phyloP scores from a whole-genome alignment of 2,888 invertebrate genomes.

The Stenotaenia linearis region DNA sequence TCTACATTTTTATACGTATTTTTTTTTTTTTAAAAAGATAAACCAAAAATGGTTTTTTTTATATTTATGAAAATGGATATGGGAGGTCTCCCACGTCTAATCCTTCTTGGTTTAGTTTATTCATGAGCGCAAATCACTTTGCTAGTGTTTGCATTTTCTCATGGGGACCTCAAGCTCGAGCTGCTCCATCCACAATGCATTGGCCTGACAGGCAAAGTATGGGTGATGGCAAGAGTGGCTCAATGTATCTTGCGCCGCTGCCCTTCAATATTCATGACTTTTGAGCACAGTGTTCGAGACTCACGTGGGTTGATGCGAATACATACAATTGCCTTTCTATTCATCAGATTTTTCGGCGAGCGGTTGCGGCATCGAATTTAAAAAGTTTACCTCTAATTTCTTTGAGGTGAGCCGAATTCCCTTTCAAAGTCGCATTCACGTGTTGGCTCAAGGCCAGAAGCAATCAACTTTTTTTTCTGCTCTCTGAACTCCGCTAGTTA shows the following conservation, averaged over 20 bases:
- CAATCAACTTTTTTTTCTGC: background rate
- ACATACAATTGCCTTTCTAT: background rate
- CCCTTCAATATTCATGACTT: constrained; percentile 3
- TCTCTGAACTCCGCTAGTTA: constrained; percentile 4
- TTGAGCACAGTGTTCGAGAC: background rate
- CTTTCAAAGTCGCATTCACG: constrained; percentile 12
- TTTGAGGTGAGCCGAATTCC: background rate
- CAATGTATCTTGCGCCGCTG: background rate
- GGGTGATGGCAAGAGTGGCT: background rate
- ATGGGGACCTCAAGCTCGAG: background rate
- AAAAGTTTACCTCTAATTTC: constrained; percentile 14
- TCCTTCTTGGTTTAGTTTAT: constrained; percentile 19
- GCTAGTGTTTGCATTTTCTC: constrained; percentile 2
- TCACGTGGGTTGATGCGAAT: background rate
- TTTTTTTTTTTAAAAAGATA: too few relatives aligned
- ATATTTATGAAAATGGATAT: background rate
- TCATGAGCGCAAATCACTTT: constrained; percentile 15
- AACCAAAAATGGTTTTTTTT: background rate
- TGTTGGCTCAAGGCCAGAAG: background rate
- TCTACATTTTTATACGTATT: background rate
- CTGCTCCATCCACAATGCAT: background rate
- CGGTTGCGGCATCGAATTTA: background rate
- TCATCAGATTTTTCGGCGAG: background rate
- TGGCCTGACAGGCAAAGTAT: background rate
- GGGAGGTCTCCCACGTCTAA: background rate